Percentiles rank a stretch among this genome's conserved stretches.
phyloP scores from a whole-genome alignment of 2,888 invertebrate genomes.

The Prenolepis imparis region DNA sequence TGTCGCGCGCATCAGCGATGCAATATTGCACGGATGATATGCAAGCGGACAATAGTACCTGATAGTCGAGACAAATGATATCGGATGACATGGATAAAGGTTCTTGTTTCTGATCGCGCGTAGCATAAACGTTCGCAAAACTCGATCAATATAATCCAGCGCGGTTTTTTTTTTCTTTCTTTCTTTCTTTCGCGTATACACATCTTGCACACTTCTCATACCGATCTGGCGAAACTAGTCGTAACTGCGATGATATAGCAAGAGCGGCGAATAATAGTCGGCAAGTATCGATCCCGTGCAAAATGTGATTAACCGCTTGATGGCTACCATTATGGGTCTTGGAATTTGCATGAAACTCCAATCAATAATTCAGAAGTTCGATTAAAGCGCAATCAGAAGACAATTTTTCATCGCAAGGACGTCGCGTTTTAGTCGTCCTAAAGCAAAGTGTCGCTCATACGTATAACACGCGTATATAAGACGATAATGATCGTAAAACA shows the following conservation, averaged over 20 bases:
- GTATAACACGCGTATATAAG: conserved; percentile 17
- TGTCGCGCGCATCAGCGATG: conserved; percentile 17
- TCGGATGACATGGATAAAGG: conserved; percentile 8
- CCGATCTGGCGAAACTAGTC: conserved; percentile 37
- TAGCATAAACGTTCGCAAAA: not conserved
- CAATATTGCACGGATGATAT: not conserved
- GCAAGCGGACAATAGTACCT: conserved; percentile 7
- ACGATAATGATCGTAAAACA: conserved; percentile 38
- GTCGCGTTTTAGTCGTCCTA: conserved; percentile 18
- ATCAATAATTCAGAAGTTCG: conserved; percentile 63
- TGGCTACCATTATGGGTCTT: conserved; percentile 59
- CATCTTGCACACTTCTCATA: conserved; percentile 17
- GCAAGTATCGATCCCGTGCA: conserved; percentile 58
- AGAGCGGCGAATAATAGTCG: conserved; percentile 53
- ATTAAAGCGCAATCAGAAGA: conserved; percentile 57
- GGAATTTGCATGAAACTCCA: conserved; percentile 65
- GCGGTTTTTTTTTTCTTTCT: not conserved
- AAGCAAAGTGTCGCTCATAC: not conserved
- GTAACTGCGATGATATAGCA: conserved; percentile 1
- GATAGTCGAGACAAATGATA: conserved; percentile 21
- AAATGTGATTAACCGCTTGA: conserved; percentile 60
- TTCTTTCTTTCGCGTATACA: not conserved
- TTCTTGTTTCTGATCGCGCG: not conserved
- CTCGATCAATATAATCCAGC: not conserved
- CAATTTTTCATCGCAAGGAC: conserved; percentile 54